These are phyloP conservation scores for Trachymyrmex cornetzi DNA, from an alignment of 1,140 invertebrate species.

Conservation along the genomic window DNA sequence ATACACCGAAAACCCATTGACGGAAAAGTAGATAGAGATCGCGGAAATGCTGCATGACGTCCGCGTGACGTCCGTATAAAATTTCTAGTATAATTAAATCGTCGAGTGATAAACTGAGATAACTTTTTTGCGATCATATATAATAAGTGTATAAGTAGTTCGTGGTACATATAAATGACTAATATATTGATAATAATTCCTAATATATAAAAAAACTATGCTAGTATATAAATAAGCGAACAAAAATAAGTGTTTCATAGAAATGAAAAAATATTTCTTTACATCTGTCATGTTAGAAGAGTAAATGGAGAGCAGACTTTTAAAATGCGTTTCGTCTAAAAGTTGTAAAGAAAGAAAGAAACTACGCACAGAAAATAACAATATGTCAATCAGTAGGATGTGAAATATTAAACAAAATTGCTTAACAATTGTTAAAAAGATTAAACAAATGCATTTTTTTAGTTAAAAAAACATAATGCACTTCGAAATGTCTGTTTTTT, in stretches of 20 bases:
- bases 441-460: no score
- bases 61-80: not conserved
- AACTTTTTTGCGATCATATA: not conserved
- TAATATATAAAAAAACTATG: not conserved
- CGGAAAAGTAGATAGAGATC: slow-evolving; percentile 21
- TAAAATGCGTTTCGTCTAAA: no score
- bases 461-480: no score
- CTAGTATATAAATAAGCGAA: not conserved
- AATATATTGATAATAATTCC: not conserved
- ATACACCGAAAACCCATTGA: slow-evolving; percentile 37
- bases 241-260: not conserved
- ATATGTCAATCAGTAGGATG: no score
- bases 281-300: not conserved
- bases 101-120: not conserved
- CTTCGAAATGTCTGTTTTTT: no score
- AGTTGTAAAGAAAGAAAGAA: no score
- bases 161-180: no score
- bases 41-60: slow-evolving; percentile 17
- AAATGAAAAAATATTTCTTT: not conserved
- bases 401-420: no score
- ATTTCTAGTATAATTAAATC: slow-evolving; percentile 9
- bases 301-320: no score
- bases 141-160: not conserved
- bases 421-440: no score
- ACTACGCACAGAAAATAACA: no score